These are phyloP conservation scores for Erebia aethiops DNA, from an alignment of 2,888 invertebrate species.

Conservation along the genomic window DNA sequence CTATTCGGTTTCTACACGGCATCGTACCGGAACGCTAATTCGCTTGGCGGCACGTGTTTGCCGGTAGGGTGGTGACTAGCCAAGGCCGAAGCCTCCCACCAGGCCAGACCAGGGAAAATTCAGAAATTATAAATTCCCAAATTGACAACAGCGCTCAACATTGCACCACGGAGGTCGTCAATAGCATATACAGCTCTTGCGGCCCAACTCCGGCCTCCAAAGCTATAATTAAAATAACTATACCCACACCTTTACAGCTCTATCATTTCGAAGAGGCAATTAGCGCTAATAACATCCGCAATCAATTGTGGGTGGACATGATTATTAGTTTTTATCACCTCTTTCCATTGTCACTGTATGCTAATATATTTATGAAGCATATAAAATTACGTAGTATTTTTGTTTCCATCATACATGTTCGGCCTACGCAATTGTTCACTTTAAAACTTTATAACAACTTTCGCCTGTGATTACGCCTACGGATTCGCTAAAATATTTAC, in stretches of 20 bases:
- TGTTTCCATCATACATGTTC: slow-evolving; percentile 6
- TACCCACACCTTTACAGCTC: background rate
- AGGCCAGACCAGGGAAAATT: too few relatives aligned
- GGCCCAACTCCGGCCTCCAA: too few relatives aligned
- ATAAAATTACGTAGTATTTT: slow-evolving; percentile 10
- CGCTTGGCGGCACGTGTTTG: too few relatives aligned
- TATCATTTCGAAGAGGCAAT: slow-evolving; percentile 5
- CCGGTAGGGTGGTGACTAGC: too few relatives aligned
- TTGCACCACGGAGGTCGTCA: too few relatives aligned
- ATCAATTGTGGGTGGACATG: slow-evolving; percentile 3
- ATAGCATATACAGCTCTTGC: too few relatives aligned
- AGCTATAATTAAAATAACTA: background rate
- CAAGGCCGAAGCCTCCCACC: too few relatives aligned
- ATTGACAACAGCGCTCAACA: too few relatives aligned
- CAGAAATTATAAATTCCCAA: too few relatives aligned
- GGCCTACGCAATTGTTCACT: slow-evolving; percentile 3
- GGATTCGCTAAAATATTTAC: background rate
- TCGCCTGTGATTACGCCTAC: background rate
- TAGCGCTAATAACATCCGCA: background rate
- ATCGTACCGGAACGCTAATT: too few relatives aligned
- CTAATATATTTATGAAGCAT: slow-evolving; percentile 3
- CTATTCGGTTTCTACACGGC: too few relatives aligned
- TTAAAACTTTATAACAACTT: slow-evolving; percentile 6
- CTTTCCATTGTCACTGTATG: slow-evolving; percentile 5
- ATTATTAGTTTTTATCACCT: slow-evolving; percentile 4